Percentiles rank a stretch among this genome's conserved stretches.
These are phyloP conservation scores for Dendronephthya gigantea DNA, from an alignment of 64 coral and sea anemone genomes.

Conservation along the genomic window DNA sequence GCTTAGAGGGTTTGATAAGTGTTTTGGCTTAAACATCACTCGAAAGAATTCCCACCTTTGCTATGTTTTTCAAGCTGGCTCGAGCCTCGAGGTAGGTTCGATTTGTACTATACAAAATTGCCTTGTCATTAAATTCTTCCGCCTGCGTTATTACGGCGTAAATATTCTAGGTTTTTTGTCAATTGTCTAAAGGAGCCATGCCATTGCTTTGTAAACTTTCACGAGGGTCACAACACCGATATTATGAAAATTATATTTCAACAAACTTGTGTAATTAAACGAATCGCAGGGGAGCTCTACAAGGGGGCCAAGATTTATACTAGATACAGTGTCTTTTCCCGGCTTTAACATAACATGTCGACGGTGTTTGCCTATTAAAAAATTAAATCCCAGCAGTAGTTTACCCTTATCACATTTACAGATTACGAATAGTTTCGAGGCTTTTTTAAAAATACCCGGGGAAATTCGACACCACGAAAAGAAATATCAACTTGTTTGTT, in stretches of 20 bases:
- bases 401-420: background rate
- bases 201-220: background rate
- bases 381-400: background rate
- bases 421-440: background rate
- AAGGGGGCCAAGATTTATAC: background rate
- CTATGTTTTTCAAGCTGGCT: conserved; percentile 16
- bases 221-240: background rate
- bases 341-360: background rate
- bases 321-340: background rate
- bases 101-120: background rate
- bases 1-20: background rate
- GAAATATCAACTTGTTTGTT: background rate
- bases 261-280: background rate
- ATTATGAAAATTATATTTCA: background rate
- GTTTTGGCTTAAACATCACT: conserved; percentile 12
- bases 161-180: background rate
- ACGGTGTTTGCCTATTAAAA: background rate
- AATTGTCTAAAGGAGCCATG: background rate
- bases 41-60: background rate
- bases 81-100: background rate
- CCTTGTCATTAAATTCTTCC: background rate
- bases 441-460: background rate
- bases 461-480: background rate
- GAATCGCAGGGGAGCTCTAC: background rate
- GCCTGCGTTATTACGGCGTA: background rate